Percentiles rank a stretch among this genome's conserved stretches.
These are phyloP conservation scores for Hemaris fuciformis DNA, from an alignment of 2,888 invertebrate genomes.

Conservation along the genomic window DNA sequence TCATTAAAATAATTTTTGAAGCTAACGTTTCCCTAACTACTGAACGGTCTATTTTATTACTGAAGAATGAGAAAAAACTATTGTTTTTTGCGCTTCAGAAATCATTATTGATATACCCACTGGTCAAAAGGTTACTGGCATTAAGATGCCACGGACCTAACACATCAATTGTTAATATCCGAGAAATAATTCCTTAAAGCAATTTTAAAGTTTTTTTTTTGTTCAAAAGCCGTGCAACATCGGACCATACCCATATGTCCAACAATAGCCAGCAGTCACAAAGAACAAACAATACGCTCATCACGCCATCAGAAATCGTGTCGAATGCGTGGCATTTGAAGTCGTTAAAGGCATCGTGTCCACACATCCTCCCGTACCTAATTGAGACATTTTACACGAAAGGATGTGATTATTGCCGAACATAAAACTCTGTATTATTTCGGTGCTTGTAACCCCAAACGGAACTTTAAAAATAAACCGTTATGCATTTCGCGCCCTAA, in stretches of 20 bases:
- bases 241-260: background rate
- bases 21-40: too few relatives aligned
- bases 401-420: conserved; percentile 77
- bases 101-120: too few relatives aligned
- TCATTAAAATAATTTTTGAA: too few relatives aligned
- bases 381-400: conserved; percentile 78
- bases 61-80: too few relatives aligned
- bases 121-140: too few relatives aligned
- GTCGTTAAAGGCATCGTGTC: conserved; percentile 66
- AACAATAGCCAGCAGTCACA: background rate
- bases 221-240: background rate
- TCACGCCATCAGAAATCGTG: background rate
- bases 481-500: conserved; percentile 12
- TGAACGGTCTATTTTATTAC: too few relatives aligned
- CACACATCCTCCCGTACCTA: conserved; percentile 74
- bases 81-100: too few relatives aligned
- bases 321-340: conserved; percentile 46
- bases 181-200: too few relatives aligned
- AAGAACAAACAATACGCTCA: background rate
- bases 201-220: too few relatives aligned
- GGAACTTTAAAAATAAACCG: conserved; percentile 56
- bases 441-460: conserved; percentile 44
- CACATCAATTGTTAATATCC: too few relatives aligned
- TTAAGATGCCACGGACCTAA: too few relatives aligned
- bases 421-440: conserved; percentile 72